A percentile compares a stretch with the other conserved stretches of the same genome.
Evolutionary conservation across 1,140 invertebrate species (phyloP).

Genomic region (Zaprionus capensis): DNA sequence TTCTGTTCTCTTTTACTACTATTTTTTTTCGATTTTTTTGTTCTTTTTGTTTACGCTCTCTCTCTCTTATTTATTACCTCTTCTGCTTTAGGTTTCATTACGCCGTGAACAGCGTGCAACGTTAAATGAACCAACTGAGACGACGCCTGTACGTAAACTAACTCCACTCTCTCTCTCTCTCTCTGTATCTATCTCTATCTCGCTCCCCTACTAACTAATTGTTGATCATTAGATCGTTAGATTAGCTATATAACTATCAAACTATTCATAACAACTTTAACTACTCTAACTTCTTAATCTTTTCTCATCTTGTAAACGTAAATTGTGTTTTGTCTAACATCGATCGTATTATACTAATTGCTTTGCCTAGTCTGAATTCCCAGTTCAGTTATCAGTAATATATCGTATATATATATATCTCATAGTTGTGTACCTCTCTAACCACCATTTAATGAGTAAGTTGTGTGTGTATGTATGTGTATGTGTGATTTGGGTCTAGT

Average conservation of each 20-base stretch:
- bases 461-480: slow-evolving; percentile 44
- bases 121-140: slow-evolving; percentile 84
- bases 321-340: slow-evolving; percentile 63
- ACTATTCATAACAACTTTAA: slow-evolving; percentile 21
- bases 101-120: slow-evolving; percentile 83
- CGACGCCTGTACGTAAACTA: slow-evolving; percentile 84
- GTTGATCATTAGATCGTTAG: slow-evolving; percentile 32
- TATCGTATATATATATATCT: slow-evolving; percentile 28
- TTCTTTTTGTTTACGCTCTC: slow-evolving; percentile 73
- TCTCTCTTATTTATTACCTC: slow-evolving; percentile 82
- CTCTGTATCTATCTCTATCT: slow-evolving; percentile 6
- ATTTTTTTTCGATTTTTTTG: slow-evolving; percentile 39
- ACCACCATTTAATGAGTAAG: slow-evolving; percentile 33
- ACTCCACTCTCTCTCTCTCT: slow-evolving; percentile 55
- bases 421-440: slow-evolving; percentile 36
- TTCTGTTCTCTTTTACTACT: slow-evolving; percentile 13
- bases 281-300: slow-evolving; percentile 26
- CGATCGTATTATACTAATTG: slow-evolving; percentile 54
- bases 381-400: slow-evolving; percentile 28
- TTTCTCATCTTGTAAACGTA: slow-evolving; percentile 53
- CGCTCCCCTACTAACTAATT: slow-evolving; percentile 24
- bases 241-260: slow-evolving; percentile 24
- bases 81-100: slow-evolving; percentile 83
- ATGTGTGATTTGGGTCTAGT: slow-evolving; percentile 43
- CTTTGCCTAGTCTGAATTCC: slow-evolving; percentile 23